phyloP scores from a whole-genome alignment of 2,888 invertebrate species.

The Oxytorus armatus region DNA sequence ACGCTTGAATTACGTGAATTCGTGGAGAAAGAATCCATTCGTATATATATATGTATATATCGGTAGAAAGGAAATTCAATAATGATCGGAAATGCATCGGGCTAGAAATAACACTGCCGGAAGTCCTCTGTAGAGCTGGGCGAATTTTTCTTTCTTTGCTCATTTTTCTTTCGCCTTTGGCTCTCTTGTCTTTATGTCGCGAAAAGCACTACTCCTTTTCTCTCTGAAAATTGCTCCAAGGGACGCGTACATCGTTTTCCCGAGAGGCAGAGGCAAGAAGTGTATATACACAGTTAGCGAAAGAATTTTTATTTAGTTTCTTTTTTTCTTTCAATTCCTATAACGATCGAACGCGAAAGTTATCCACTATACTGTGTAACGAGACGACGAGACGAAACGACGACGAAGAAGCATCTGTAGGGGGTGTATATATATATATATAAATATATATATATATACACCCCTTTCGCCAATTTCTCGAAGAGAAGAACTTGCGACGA shows the following conservation, averaged over 20 bases:
- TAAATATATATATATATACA: slow-evolving; percentile 38
- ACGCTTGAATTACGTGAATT: slow-evolving; percentile 34
- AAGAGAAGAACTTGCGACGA: slow-evolving; percentile 38
- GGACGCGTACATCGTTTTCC: neutral
- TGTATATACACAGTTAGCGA: slow-evolving; percentile 51
- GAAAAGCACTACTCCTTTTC: slow-evolving; percentile 53
- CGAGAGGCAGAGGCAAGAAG: slow-evolving; percentile 6
- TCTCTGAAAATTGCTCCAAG: slow-evolving; percentile 32
- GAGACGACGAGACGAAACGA: slow-evolving; percentile 46
- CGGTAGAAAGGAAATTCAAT: slow-evolving; percentile 55
- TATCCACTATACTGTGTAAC: slow-evolving; percentile 54
- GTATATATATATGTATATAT: neutral
- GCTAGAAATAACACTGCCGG: slow-evolving; percentile 49
- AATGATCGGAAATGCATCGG: slow-evolving; percentile 50
- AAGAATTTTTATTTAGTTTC: slow-evolving; percentile 41
- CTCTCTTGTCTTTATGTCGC: slow-evolving; percentile 43
- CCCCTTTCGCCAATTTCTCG: slow-evolving; percentile 46
- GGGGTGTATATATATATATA: too few species aligned
- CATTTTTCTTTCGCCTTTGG: slow-evolving; percentile 18
- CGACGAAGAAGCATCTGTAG: slow-evolving; percentile 13
- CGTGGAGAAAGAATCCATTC: slow-evolving; percentile 33
- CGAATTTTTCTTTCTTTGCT: slow-evolving; percentile 21
- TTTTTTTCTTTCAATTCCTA: slow-evolving; percentile 12
- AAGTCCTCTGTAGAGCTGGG: slow-evolving; percentile 17
- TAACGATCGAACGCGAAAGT: slow-evolving; percentile 52